Evolutionary conservation across 2,888 invertebrate genomes (phyloP).

Genomic region (Crioceris asparagi): DNA sequence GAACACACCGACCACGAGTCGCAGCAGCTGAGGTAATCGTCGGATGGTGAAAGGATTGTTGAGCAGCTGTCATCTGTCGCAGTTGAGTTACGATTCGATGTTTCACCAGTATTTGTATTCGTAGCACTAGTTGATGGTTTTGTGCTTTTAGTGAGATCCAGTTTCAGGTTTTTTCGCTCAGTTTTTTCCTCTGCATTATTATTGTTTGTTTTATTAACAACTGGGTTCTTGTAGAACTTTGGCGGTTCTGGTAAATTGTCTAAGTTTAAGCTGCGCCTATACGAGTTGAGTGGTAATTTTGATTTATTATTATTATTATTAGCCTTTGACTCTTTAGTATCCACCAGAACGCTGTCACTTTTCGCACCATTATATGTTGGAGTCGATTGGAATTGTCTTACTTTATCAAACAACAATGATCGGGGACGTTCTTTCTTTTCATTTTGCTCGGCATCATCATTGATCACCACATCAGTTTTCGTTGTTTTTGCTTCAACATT

Average conservation of each 20-base stretch:
- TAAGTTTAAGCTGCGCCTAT: slow-evolving; percentile 34
- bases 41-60: slow-evolving; percentile 46
- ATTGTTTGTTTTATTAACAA: slow-evolving; percentile 12
- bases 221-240: slow-evolving; percentile 19
- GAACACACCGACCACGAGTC: slow-evolving; percentile 61
- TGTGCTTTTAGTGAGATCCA: slow-evolving; percentile 45
- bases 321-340: slow-evolving; percentile 15
- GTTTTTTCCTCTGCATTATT: slow-evolving; percentile 19
- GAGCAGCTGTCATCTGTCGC: slow-evolving; percentile 34
- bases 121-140: slow-evolving; percentile 11
- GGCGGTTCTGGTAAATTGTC: slow-evolving; percentile 28
- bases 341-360: slow-evolving; percentile 33
- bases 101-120: slow-evolving; percentile 18
- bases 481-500: slow-evolving; percentile 15
- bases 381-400: slow-evolving; percentile 44
- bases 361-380: slow-evolving; percentile 37
- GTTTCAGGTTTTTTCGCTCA: slow-evolving; percentile 44
- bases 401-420: slow-evolving; percentile 44
- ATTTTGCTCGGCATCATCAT: slow-evolving; percentile 22
- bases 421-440: slow-evolving; percentile 44
- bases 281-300: slow-evolving; percentile 33
- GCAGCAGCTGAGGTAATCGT: slow-evolving; percentile 42
- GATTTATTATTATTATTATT: slow-evolving; percentile 32
- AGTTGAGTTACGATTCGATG: slow-evolving; percentile 18
- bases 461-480: slow-evolving; percentile 9